Evolutionary conservation across 2,888 invertebrate species (phyloP).

Genomic region (Onthophagus sagittarius): DNA sequence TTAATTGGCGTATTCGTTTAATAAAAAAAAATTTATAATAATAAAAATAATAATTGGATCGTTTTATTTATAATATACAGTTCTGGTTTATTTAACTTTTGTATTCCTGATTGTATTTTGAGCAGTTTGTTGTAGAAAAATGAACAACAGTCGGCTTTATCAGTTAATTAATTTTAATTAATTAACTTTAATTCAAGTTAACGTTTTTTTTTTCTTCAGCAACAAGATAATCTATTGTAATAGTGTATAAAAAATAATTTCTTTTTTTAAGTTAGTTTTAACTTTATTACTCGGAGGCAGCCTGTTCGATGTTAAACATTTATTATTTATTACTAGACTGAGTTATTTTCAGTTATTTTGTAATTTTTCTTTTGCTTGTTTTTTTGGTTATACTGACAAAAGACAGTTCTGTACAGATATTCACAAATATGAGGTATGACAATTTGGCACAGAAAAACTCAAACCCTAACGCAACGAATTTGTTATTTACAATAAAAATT

Average conservation of each 20-base stretch:
- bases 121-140: constrained; percentile 6
- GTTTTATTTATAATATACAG: constrained; percentile 6
- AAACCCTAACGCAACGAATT: constrained; percentile 29
- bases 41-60: background rate
- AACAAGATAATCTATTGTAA: constrained; percentile 21
- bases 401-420: background rate
- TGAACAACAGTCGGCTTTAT: background rate
- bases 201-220: background rate
- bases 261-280: constrained; percentile 15
- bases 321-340: constrained; percentile 26
- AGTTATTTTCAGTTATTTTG: background rate
- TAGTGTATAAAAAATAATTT: constrained; percentile 40
- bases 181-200: constrained; percentile 6
- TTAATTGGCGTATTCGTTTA: no score
- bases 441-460: constrained; percentile 66
- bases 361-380: no score
- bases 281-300: constrained; percentile 29
- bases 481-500: background rate
- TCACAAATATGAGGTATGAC: constrained; percentile 64
- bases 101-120: background rate
- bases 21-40: no score
- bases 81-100: background rate
- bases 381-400: background rate
- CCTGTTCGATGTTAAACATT: constrained; percentile 45
- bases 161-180: background rate